Percentiles rank a stretch among this genome's conserved stretches.
Evolutionary conservation across 2,888 invertebrate genomes (phyloP).

Genomic region (Ommatoiulus sabulosus): DNA sequence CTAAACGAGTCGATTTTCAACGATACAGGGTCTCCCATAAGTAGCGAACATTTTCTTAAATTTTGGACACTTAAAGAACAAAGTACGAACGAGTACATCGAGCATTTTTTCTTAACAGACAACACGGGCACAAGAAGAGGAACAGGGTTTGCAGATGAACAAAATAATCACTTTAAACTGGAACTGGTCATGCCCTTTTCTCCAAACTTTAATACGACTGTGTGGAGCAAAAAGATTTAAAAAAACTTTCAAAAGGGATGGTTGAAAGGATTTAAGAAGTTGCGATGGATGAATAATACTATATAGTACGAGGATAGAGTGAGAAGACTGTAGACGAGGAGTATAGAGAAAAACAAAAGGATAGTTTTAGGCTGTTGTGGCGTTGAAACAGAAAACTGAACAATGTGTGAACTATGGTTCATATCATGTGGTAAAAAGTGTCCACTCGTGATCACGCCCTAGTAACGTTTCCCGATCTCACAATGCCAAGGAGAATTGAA

Average conservation of each 20-base stretch:
- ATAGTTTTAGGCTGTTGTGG: background rate
- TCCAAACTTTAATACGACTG: background rate
- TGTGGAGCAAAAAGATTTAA: background rate
- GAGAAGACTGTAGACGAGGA: conserved; percentile 15
- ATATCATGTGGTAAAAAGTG: conserved; percentile 29
- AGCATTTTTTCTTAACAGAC: background rate
- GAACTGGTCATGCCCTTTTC: background rate
- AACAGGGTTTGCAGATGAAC: background rate
- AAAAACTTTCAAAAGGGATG: background rate
- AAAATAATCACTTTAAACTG: background rate
- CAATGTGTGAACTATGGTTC: conserved; percentile 29
- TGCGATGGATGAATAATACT: background rate
- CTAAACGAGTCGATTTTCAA: no score
- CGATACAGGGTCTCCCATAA: no score
- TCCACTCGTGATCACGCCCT: conserved; percentile 52
- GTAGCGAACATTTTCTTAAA: no score
- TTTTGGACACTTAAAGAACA: no score
- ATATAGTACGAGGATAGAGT: background rate
- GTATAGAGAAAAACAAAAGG: conserved; percentile 1
- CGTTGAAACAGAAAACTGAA: conserved; percentile 20
- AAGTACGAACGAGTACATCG: no score
- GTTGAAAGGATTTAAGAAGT: background rate
- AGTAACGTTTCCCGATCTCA: conserved; percentile 55
- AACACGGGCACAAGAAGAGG: background rate
- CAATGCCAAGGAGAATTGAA: conserved; percentile 56